Evolutionary conservation across 2,797 vertebrate species (phyloP), one percentile per base, ranked within the genome.

Genomic region (Bovichtus variegatus): DNA sequence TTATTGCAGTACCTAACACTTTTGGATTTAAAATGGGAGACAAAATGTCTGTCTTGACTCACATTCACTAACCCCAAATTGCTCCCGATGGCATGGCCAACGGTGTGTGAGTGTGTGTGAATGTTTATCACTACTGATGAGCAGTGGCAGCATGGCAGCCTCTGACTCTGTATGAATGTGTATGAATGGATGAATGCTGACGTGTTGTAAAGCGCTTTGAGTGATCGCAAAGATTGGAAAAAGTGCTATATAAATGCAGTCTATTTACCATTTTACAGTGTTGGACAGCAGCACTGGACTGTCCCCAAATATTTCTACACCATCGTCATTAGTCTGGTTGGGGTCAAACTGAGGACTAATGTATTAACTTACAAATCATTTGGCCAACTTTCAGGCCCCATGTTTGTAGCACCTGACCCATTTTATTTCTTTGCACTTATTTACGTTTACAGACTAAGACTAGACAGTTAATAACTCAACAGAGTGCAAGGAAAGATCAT

Each of bases 381-480:
- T 23, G 2, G 31, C 9, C 23, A 54, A 38, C 29, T 55, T 47
- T 43, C 53, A 40, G 23, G 53, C 49, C 43, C 3, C 31, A 23
- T 43, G 21, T 60, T 49, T 71, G 57, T 29, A 67, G 36, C 38
- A 71, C 46, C 47, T 50, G 38, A 46, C 40, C 63, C 36, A 67
- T 66, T 61, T 43, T 50, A 50, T 49, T 59, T 23, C 16, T 54
- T 69, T 63, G 50, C 54, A 38, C 50, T 70, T 44, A 63, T 73
- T 81, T 64, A 55, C 43, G 81, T 87, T 65, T 46, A 46, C 47
- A 78, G 47, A 78, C n/a, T 76, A 40, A 41, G 67, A 73, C 12
- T 4, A 64, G 86, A 84, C 63, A 67, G 21, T 31, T 84, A 49
- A 80, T 84, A 80, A 75, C 34, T 67, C 70, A 55, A 71, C 49